Conservation (phyloP, 2,888 invertebrate genomes). For the Ochlodes sylvanus region DNA sequence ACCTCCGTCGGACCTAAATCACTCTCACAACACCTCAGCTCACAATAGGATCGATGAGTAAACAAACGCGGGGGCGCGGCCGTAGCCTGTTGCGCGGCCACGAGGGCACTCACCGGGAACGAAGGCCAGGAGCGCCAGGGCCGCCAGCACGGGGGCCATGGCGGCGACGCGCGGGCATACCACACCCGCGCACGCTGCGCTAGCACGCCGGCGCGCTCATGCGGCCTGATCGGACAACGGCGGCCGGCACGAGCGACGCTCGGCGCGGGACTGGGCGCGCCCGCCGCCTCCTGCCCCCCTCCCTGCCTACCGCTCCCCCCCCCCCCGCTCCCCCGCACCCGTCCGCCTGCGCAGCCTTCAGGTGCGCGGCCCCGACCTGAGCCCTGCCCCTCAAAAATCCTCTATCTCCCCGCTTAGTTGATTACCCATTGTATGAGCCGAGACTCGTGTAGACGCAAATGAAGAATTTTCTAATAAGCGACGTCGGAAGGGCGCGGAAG, state of each 20-base stretch:
- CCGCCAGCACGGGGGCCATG: conserved; percentile 78
- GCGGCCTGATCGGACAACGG: conserved; percentile 64
- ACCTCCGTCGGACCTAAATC: conserved; percentile 39
- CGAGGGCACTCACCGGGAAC: conserved; percentile 76
- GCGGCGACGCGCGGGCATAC: conserved; percentile 82
- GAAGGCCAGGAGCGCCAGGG: conserved; percentile 78
- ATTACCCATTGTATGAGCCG: conserved; percentile 42
- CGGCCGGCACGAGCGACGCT: conserved; percentile 77
- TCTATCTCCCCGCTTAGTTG: conserved; percentile 41
- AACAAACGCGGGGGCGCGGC: conserved; percentile 61
- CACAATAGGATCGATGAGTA: conserved; percentile 48
- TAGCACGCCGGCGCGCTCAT: conserved; percentile 81
- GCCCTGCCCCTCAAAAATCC: conserved; percentile 57
- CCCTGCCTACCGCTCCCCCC: conserved; percentile 43
- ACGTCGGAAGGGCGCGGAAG: conserved; percentile 51
- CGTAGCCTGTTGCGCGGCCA: conserved; percentile 73
- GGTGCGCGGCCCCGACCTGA: conserved; percentile 56
- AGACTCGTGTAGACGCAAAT: conserved; percentile 41
- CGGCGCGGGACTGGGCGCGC: conserved; percentile 77
- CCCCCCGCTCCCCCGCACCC: conserved; percentile 53
- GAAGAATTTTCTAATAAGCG: conserved; percentile 41
- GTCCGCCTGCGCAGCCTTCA: conserved; percentile 61
- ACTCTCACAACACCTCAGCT: conserved; percentile 77
- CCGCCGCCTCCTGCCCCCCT: conserved; percentile 50
- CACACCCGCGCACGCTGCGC: conserved; percentile 83